Percentiles rank a stretch among this genome's conserved stretches.
Evolutionary conservation across 2,113 vertebrate genomes (phyloP).

Genomic region (Tapirus terrestris): DNA sequence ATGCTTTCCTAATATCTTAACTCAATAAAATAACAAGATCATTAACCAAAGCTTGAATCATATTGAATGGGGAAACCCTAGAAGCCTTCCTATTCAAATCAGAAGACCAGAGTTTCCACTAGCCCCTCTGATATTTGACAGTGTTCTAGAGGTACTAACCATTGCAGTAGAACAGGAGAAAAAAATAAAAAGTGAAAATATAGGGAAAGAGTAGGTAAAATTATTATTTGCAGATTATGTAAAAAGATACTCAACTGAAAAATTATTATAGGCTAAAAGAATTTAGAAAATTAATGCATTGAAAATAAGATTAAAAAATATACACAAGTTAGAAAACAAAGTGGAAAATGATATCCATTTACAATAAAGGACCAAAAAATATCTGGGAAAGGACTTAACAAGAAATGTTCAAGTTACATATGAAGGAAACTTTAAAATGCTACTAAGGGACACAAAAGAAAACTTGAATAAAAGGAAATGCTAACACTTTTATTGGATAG

Average conservation of each 20-base stretch:
- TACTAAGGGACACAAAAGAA: background rate
- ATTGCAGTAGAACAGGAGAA: background rate
- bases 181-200: background rate
- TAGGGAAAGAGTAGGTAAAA: background rate
- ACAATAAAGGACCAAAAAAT: background rate
- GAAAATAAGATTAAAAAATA: background rate
- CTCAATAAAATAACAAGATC: background rate
- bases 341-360: background rate
- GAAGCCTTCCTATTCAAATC: background rate
- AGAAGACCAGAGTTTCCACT: background rate
- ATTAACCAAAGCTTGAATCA: background rate
- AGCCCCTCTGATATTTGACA: background rate
- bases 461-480: conserved; percentile 6
- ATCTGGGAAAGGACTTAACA: background rate
- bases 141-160: background rate
- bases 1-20: background rate
- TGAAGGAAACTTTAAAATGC: background rate
- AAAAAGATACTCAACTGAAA: background rate
- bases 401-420: background rate
- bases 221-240: background rate
- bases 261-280: background rate
- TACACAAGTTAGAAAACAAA: conserved; percentile 17
- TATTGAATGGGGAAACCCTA: background rate
- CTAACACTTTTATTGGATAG: background rate
- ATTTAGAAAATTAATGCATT: background rate